Base-by-base conservation (phyloP, 92 coral and sea anemone genomes). In the Hydrozoanthus gracilis region DNA sequence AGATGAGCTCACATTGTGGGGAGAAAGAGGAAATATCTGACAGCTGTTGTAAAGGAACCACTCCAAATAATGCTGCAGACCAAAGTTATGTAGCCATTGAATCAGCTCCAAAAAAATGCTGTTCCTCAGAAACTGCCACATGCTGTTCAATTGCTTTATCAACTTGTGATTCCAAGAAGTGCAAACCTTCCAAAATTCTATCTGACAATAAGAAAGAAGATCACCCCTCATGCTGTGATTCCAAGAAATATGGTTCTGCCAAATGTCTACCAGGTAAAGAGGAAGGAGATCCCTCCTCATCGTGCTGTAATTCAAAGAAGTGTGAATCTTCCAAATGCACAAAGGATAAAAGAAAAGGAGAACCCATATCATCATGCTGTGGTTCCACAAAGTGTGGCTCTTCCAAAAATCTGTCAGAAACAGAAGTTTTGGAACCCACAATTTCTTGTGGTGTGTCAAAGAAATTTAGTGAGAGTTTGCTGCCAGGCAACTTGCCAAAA, bases 141-240 rank as follows among this genome's bases (percentile, higher is more conserved):
- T 16, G 13, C 3, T 27, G 6, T 6, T 47, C 46, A 49, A 18
- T 11, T 80, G 48, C 61, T 9, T 20, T 20, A 4, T 3, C 74
- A 80, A 6, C 61, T 80, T 79, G 51, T 61, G 71, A 79, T 48
- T 58, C 54, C 44, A 61, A 46, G 39, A 61, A 27, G 39, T 27
- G 39, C 39, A 27, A 27, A 27, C 39, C 39, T 27, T 27, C 39
- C 39, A 27, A 27, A 27, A 27, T 0, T 27, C 39, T 27, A 27
- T 2, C 39, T 27, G 39, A 27, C 2, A 27, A 0, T 0, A 2
- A 27, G 39, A 27, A 27, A 27, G 39, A 27, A 61, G 6, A 3
- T 3, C 3, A 15, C 5, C 2, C 16, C 7, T 7, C 44, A n/a
- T 44, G 72, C 56, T 46, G 51, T 61, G 71, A 79, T 48, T 58